A percentile compares a stretch with the other conserved stretches of the same genome.
These are phyloP conservation scores for Silurus asotus DNA, from an alignment of 2,113 vertebrate species.

Conservation along the genomic window DNA sequence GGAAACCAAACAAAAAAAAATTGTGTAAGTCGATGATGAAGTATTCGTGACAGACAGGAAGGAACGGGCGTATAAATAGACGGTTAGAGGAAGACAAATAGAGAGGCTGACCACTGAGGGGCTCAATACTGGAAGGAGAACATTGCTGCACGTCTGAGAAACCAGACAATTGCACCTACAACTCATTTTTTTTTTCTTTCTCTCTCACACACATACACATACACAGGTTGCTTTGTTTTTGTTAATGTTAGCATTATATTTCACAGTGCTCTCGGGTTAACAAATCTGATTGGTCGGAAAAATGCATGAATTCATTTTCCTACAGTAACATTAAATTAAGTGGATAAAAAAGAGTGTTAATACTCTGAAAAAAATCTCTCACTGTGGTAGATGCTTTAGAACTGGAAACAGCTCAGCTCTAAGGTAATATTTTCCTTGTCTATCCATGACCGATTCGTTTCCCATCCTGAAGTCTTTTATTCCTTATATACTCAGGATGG, in stretches of 20 bases:
- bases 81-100: background rate
- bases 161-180: background rate
- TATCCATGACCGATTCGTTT: background rate
- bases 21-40: background rate
- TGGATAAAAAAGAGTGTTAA: no score
- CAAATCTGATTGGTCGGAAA: background rate
- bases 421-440: background rate
- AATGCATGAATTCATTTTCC: background rate
- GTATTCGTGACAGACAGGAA: background rate
- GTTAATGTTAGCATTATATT: background rate
- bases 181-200: background rate
- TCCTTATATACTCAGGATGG: no score
- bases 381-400: no score
- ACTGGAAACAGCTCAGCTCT: no score
- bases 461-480: background rate
- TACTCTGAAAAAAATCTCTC: no score
- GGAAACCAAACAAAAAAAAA: background rate
- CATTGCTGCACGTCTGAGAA: background rate
- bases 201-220: background rate
- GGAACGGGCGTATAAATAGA: background rate
- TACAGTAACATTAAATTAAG: no score
- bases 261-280: background rate
- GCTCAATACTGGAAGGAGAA: background rate
- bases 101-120: slow-evolving; percentile 5
- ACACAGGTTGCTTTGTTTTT: background rate